Conservation (phyloP, 2,888 invertebrate genomes). For the Orthosia gracilis region DNA sequence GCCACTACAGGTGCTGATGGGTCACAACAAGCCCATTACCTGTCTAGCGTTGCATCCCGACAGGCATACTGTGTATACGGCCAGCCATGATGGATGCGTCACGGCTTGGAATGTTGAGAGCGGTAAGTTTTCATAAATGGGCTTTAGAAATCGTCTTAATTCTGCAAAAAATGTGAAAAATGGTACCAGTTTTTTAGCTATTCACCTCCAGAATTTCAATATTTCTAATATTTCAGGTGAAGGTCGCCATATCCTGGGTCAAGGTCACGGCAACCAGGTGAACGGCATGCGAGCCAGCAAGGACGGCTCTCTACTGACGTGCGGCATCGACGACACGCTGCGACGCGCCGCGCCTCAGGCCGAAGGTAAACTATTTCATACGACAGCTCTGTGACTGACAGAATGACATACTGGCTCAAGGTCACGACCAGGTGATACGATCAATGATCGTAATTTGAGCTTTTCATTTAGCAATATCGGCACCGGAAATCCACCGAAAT, state of each 20-base stretch:
- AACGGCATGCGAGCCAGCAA: conserved; percentile 95
- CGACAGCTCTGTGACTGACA: conserved; percentile 74
- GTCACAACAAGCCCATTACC: conserved; percentile 99
- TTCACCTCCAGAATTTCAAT: too few relatives aligned
- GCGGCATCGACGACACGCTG: conserved; percentile 98
- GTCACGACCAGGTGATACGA: conserved; percentile 99
- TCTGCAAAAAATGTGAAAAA: too few relatives aligned
- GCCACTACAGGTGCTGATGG: conserved; percentile 96
- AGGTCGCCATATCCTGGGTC: conserved; percentile 95
- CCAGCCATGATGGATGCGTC: conserved; percentile 98
- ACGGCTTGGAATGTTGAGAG: conserved; percentile 95
- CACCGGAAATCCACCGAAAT: too few relatives aligned
- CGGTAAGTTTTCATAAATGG: conserved; percentile 72
- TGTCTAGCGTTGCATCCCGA: conserved; percentile 95
- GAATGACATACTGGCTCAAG: conserved; percentile 93
- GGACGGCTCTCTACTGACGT: conserved; percentile 94
- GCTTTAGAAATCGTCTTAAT: too few relatives aligned
- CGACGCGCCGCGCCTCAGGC: conserved; percentile 89
- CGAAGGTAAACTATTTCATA: conserved; percentile 78
- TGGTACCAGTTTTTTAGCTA: too few relatives aligned
- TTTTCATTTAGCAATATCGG: too few relatives aligned
- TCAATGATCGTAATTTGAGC: too few relatives aligned
- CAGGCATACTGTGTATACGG: conserved; percentile 95
- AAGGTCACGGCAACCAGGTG: conserved; percentile 99
- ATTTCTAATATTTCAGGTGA: conserved; percentile 89